Evolutionary conservation across 2,797 vertebrate genomes (phyloP).

Genomic region (Momotus momota): DNA sequence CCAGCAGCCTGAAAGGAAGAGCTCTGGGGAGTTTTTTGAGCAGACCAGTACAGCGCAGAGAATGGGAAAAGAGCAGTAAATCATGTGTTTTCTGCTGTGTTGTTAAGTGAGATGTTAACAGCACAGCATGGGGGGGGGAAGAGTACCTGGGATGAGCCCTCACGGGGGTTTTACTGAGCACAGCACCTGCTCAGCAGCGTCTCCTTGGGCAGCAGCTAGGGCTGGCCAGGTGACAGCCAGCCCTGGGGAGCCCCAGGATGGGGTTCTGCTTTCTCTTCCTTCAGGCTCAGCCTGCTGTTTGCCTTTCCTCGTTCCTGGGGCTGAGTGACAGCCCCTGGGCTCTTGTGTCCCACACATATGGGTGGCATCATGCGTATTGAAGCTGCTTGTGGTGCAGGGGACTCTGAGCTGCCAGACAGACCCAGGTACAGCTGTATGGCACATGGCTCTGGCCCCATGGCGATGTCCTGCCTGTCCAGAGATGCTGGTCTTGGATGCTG

Average conservation of each 20-base stretch:
- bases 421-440: too few species aligned
- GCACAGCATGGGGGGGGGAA: background rate
- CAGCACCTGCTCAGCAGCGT: fast-evolving
- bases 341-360: fast-evolving
- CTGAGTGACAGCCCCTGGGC: fast-evolving
- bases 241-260: background rate
- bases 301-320: background rate
- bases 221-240: background rate
- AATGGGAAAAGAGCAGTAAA: background rate
- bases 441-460: fast-evolving
- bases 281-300: background rate
- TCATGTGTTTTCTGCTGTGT: fast-evolving
- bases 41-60: fast-evolving
- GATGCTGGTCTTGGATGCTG: background rate
- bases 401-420: background rate
- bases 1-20: background rate
- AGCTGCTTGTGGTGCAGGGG: fast-evolving
- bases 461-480: fast-evolving
- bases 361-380: background rate
- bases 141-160: fast-evolving
- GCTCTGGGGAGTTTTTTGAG: background rate
- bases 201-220: background rate
- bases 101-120: background rate
- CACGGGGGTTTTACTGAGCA: background rate
- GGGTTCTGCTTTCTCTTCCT: background rate